These are phyloP conservation scores for Percina caprodes DNA, from an alignment of 2,113 vertebrate species.

Conservation along the genomic window DNA sequence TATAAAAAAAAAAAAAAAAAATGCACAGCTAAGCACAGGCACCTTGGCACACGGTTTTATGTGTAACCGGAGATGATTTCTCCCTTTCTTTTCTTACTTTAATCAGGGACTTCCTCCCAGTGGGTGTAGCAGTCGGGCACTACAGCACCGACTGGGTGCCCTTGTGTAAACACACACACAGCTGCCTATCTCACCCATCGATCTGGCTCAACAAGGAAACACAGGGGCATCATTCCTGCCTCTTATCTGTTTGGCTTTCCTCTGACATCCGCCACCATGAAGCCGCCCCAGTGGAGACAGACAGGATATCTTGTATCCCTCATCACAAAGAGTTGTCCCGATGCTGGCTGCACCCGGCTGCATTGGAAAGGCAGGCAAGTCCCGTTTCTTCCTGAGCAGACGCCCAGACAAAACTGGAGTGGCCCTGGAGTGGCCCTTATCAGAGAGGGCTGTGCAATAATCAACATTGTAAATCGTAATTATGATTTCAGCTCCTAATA, in stretches of 20 bases:
- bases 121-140: slow-evolving; percentile 24
- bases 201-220: slow-evolving; percentile 84
- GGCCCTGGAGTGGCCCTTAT: slow-evolving; percentile 59
- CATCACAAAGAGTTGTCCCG: slow-evolving; percentile 55
- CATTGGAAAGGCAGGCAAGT: slow-evolving; percentile 40
- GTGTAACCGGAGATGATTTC: slow-evolving; percentile 46
- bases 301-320: slow-evolving; percentile 80
- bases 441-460: too few relatives aligned
- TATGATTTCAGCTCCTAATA: too few relatives aligned
- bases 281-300: slow-evolving; percentile 73
- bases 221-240: slow-evolving; percentile 79
- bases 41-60: slow-evolving; percentile 12
- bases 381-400: slow-evolving; percentile 51
- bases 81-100: slow-evolving; percentile 3
- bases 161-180: slow-evolving; percentile 75
- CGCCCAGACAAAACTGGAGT: slow-evolving; percentile 42
- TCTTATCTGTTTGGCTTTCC: slow-evolving; percentile 80
- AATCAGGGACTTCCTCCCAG: slow-evolving; percentile 20
- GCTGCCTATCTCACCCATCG: slow-evolving; percentile 71
- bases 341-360: slow-evolving; percentile 57
- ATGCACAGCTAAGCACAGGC: slow-evolving; percentile 44
- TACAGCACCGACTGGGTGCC: slow-evolving; percentile 45
- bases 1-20: slow-evolving; percentile 47
- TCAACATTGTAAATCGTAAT: too few relatives aligned
- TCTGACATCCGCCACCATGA: slow-evolving; percentile 82